Evolutionary conservation across 1,140 invertebrate species (phyloP).

Genomic region (silkworm (Bombyx mori)): DNA sequence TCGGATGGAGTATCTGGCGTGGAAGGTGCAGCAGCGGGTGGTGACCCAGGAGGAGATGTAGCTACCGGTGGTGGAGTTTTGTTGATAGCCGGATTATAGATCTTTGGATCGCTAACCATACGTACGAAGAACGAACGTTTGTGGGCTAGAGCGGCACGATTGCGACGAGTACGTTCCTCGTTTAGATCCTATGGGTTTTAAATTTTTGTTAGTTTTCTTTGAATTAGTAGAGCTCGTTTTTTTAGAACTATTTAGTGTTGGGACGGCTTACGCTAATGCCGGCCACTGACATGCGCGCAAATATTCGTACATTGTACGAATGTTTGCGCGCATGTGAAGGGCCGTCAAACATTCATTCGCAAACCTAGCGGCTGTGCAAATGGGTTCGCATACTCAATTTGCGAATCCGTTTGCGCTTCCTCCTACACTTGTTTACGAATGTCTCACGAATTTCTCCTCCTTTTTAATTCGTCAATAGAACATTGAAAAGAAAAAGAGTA

Average conservation of each 20-base stretch:
- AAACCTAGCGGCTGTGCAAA: too few relatives aligned
- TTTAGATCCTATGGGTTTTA: conserved; percentile 42
- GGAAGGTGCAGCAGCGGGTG: conserved; percentile 41
- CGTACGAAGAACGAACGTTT: conserved; percentile 96
- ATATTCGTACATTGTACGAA: too few relatives aligned
- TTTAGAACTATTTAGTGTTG: neutral
- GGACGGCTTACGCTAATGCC: too few relatives aligned
- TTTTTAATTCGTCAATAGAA: too few relatives aligned
- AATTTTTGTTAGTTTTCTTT: neutral
- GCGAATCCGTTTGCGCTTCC: too few relatives aligned
- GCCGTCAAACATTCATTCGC: too few relatives aligned
- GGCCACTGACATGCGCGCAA: too few relatives aligned
- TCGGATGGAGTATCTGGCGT: conserved; percentile 58
- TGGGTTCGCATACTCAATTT: too few relatives aligned
- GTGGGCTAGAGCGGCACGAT: conserved; percentile 82
- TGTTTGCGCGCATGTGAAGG: too few relatives aligned
- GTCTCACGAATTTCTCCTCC: too few relatives aligned
- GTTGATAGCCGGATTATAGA: conserved; percentile 91
- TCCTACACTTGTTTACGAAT: too few relatives aligned
- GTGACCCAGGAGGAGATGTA: conserved; percentile 75
- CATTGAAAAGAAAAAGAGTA: too few relatives aligned
- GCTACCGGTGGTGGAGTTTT: conserved; percentile 77
- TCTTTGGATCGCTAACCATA: conserved; percentile 97
- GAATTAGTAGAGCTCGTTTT: neutral
- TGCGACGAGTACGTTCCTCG: conserved; percentile 47